phyloP scores from a whole-genome alignment of 2,797 vertebrate species.

The Poeciliopsis infans region DNA sequence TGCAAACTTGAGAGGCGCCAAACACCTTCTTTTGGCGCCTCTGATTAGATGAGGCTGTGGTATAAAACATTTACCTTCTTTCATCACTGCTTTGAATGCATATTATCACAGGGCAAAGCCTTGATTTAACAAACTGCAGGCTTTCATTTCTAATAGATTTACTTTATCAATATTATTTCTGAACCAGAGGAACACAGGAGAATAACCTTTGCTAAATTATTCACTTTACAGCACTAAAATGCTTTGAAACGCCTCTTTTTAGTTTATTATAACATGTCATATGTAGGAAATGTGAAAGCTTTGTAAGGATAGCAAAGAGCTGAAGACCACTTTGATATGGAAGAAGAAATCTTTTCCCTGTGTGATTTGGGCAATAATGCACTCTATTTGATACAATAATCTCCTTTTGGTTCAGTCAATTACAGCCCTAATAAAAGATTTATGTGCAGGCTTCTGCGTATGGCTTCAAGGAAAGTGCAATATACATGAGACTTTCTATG shows the following conservation, averaged over 20 bases:
- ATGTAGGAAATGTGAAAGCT: background rate
- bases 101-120: background rate
- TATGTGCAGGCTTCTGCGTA: conserved; percentile 39
- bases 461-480: conserved; percentile 30
- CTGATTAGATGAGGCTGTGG: background rate
- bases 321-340: conserved; percentile 24
- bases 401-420: conserved; percentile 61
- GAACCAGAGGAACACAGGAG: background rate
- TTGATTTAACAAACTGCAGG: background rate
- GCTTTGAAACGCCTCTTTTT: background rate
- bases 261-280: background rate
- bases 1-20: background rate
- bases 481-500: conserved; percentile 31
- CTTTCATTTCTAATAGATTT: background rate
- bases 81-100: background rate
- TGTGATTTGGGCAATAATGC: conserved; percentile 33
- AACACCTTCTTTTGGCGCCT: background rate
- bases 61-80: background rate
- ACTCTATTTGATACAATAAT: conserved; percentile 53
- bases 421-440: conserved; percentile 62
- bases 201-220: background rate
- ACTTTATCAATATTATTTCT: background rate
- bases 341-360: conserved; percentile 10
- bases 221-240: background rate
- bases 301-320: background rate